These are phyloP conservation scores for Zaprionus vittiger DNA, from an alignment of 1,140 invertebrate genomes.

Conservation along the genomic window DNA sequence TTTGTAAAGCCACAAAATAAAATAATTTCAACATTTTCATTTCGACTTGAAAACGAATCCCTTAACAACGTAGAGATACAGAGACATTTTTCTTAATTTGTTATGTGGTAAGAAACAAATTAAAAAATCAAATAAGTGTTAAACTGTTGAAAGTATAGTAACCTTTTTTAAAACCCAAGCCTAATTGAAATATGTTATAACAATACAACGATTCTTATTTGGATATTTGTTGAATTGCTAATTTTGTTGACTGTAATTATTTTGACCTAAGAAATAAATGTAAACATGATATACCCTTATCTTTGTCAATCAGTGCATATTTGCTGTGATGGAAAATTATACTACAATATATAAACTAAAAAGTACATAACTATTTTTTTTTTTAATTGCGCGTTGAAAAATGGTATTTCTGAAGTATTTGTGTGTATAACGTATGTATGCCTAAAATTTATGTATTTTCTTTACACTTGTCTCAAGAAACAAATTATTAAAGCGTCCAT, in stretches of 20 bases:
- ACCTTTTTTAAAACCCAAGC: too few species aligned
- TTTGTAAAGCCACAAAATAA: too few species aligned
- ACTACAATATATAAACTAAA: not conserved
- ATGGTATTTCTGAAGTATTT: not conserved
- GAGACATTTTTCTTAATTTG: too few species aligned
- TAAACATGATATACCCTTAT: not conserved
- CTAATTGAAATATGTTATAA: not conserved
- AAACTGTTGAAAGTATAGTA: too few species aligned
- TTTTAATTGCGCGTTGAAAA: not conserved
- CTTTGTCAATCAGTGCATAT: not conserved
- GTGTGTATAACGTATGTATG: not conserved
- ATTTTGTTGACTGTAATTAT: not conserved
- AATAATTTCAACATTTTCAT: too few species aligned
- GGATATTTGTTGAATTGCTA: not conserved
- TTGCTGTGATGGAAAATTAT: not conserved
- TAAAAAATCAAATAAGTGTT: too few species aligned
- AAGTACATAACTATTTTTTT: not conserved
- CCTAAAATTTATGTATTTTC: not conserved
- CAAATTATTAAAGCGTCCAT: constrained; percentile 13
- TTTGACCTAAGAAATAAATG: not conserved
- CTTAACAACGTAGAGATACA: too few species aligned
- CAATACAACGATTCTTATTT: not conserved
- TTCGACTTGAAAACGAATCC: too few species aligned
- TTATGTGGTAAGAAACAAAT: too few species aligned
- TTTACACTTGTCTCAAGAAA: constrained; percentile 10